phyloP scores from a whole-genome alignment of 2,888 invertebrate species.

The Callosobruchus maculatus region DNA sequence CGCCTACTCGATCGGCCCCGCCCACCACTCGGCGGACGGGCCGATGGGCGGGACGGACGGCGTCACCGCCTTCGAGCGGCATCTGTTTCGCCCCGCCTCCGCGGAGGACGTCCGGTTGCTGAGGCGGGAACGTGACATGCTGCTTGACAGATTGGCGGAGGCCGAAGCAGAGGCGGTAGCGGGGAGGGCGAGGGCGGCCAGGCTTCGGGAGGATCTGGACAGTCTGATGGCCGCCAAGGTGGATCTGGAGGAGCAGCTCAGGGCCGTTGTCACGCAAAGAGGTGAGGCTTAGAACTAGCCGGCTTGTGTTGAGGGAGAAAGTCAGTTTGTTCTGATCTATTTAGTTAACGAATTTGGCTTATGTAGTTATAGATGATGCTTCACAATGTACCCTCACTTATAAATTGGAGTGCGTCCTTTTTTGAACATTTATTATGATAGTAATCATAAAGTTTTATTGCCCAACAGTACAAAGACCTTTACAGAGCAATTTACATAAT shows the following conservation, averaged over 20 bases:
- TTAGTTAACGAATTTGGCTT: no score
- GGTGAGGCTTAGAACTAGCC: conserved; percentile 37
- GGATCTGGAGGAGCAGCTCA: conserved; percentile 60
- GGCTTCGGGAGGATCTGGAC: conserved; percentile 63
- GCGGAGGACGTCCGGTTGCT: conserved; percentile 60
- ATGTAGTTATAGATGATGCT: no score
- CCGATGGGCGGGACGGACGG: conserved; percentile 38
- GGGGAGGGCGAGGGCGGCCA: conserved; percentile 61
- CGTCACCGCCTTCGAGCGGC: conserved; percentile 33
- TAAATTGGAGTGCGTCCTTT: no score
- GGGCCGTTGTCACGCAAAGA: conserved; percentile 55
- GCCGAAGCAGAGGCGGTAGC: conserved; percentile 72
- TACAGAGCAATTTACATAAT: no score
- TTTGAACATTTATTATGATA: no score
- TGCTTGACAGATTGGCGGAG: conserved; percentile 67
- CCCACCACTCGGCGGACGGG: conserved; percentile 52
- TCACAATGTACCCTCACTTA: no score
- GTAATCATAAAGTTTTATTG: no score
- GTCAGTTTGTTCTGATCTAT: no score
- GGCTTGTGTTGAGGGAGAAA: no score
- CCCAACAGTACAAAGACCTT: no score
- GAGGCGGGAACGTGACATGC: conserved; percentile 70
- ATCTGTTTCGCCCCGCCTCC: conserved; percentile 43
- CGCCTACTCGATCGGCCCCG: conserved; percentile 62
- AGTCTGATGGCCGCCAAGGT: conserved; percentile 56